Evolutionary conservation across 2,888 invertebrate species (phyloP).

Genomic region (Acanthacorydalis orientalis): DNA sequence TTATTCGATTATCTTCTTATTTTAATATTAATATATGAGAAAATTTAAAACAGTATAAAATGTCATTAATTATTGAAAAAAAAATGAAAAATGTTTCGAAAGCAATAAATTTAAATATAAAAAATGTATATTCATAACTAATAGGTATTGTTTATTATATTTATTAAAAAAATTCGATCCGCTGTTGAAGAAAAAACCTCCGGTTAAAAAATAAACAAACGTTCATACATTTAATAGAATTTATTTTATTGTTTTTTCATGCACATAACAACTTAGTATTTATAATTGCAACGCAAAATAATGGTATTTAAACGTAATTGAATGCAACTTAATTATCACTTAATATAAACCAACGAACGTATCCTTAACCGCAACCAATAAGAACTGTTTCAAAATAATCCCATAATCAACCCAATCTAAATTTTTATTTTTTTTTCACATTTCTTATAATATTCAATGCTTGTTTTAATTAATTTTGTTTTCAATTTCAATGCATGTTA

Average conservation of each 20-base stretch:
- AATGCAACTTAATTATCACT: not conserved
- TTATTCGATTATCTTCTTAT: no score
- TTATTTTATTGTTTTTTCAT: not conserved
- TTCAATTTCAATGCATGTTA: no score
- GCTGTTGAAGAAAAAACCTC: not conserved
- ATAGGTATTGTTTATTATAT: no score
- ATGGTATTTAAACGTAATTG: not conserved
- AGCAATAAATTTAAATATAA: no score
- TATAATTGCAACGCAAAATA: not conserved
- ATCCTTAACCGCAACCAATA: not conserved
- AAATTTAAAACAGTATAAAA: no score
- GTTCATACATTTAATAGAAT: not conserved
- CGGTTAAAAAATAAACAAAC: not conserved
- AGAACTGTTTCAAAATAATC: not conserved
- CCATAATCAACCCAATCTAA: not conserved
- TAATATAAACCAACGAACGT: not conserved
- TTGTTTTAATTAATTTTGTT: no score
- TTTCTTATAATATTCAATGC: not conserved
- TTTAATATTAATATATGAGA: no score
- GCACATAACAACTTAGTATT: constrained; percentile 1
- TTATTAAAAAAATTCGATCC: no score
- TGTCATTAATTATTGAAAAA: no score
- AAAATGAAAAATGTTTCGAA: no score
- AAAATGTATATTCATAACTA: no score
- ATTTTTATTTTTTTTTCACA: not conserved